Evolutionary conservation across 2,888 invertebrate genomes (phyloP), one percentile per base, ranked within the genome.

Genomic region (Lycocerus yunnanus): DNA sequence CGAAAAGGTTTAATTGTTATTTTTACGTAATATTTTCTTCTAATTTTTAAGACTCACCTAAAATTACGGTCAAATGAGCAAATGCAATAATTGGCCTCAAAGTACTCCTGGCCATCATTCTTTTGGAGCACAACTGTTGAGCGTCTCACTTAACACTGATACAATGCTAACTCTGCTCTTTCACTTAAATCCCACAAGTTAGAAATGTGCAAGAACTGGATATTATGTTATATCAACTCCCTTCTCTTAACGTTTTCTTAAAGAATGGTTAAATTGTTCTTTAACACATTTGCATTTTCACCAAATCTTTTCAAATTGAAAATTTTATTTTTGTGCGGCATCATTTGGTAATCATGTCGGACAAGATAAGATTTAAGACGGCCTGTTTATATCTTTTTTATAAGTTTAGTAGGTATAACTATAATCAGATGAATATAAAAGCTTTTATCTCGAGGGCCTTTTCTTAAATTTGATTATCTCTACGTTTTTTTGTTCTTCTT

Each of bases 141-240:
- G 77, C 78, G 76, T 77, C 79, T 74, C 84, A 83, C 83, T 77
- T 67, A 80, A 81, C 79, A 79, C 84, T 84, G 82, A 74, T 79
- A 79, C 65, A 76, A 73, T 43, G 81, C 79, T 80, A 81, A 82
- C 80, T 80, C 79, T 80, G 81, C 83, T 85, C 84, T 85, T 85
- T 86, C 85, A 85, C 85, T 85, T 83, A 82, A 83, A 82, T 83
- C 82, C 82, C 81, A 80, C 81, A 80, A 81, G 78, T 73, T 76
- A 75, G 77, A 81, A 81, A 81, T 81, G 73, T 72, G 74, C 80
- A 81, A 83, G 82, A 81, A 81, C 78, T 80, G 78, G 76, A 79
- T 77, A 78, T 79, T 77, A 77, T 74, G 73, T 69, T 63, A 63
- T 74, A 75, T 73, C 72, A 80, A 73, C 79, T 77, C 80, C 81